A percentile compares a stretch with the other conserved stretches of the same genome.
Evolutionary conservation across 2,888 invertebrate genomes (phyloP).

Genomic region (Sarcophaga caerulescens): DNA sequence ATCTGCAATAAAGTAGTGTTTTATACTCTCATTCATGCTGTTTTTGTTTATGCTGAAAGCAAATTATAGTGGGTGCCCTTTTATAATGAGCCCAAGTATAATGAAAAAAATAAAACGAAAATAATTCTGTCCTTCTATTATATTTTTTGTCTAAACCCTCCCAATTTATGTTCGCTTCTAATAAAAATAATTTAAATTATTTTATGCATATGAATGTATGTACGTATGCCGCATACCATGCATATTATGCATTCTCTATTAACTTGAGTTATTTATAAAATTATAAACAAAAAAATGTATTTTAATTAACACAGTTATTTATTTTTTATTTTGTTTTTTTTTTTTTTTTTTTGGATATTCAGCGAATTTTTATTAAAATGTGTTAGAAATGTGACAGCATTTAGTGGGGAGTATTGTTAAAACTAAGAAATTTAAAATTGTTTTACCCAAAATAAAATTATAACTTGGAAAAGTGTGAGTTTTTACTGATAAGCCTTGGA

Average conservation of each 20-base stretch:
- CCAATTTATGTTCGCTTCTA: no score
- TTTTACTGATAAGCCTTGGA: no score
- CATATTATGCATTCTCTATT: neutral
- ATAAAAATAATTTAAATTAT: neutral
- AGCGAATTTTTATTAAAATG: no score
- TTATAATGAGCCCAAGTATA: conserved; percentile 44
- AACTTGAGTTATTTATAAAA: neutral
- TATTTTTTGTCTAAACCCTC: neutral
- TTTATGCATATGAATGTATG: neutral
- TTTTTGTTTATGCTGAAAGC: conserved; percentile 39
- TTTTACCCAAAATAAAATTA: no score
- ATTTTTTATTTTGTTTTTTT: no score
- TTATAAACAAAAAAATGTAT: neutral
- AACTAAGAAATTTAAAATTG: no score
- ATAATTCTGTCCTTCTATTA: no score
- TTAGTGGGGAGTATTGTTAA: no score
- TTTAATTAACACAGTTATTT: neutral
- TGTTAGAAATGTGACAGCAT: no score
- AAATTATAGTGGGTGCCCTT: conserved; percentile 57
- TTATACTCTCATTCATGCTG: conserved; percentile 11
- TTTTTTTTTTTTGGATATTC: no score
- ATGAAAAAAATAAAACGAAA: neutral
- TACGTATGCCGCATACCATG: neutral
- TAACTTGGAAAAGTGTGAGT: no score
- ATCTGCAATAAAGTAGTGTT: neutral